phyloP scores from a whole-genome alignment of 2,113 vertebrate species.

The Etheostoma cragini region DNA sequence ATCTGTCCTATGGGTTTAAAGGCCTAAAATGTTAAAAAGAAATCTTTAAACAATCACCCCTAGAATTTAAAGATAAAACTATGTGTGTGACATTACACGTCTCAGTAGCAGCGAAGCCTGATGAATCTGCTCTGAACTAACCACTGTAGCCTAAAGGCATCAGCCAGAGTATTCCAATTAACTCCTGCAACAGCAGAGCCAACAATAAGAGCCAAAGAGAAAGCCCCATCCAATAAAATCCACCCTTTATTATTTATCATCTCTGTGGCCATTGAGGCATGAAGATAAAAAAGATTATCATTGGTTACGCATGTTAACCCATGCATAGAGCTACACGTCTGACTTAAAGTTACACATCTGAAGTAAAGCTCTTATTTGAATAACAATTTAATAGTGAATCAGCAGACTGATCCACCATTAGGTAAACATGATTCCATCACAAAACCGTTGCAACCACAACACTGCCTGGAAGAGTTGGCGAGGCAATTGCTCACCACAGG shows the following conservation, averaged over 20 bases:
- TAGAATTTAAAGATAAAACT: neutral
- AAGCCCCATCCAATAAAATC: constrained; percentile 55
- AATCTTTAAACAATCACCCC: neutral
- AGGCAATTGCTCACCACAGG: neutral
- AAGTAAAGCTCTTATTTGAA: constrained; percentile 4
- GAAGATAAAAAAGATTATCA: constrained; percentile 8
- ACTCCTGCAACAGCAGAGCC: constrained; percentile 53
- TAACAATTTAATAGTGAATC: neutral
- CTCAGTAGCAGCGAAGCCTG: constrained; percentile 11
- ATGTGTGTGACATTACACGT: neutral
- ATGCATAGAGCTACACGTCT: neutral
- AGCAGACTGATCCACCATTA: neutral
- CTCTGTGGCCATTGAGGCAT: constrained; percentile 14
- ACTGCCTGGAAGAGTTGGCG: constrained; percentile 1
- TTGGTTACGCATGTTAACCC: constrained; percentile 19
- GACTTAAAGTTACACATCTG: neutral
- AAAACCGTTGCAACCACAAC: constrained; percentile 26
- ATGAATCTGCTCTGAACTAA: constrained; percentile 48
- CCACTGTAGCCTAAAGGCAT: constrained; percentile 46
- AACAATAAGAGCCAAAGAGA: constrained; percentile 51
- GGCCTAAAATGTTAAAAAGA: no score
- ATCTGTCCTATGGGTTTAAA: no score
- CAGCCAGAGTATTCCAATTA: constrained; percentile 66
- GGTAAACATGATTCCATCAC: neutral
- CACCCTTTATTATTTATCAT: constrained; percentile 53